Conservation (phyloP, 2,797 vertebrate species). For the Myotis myotis region DNA sequence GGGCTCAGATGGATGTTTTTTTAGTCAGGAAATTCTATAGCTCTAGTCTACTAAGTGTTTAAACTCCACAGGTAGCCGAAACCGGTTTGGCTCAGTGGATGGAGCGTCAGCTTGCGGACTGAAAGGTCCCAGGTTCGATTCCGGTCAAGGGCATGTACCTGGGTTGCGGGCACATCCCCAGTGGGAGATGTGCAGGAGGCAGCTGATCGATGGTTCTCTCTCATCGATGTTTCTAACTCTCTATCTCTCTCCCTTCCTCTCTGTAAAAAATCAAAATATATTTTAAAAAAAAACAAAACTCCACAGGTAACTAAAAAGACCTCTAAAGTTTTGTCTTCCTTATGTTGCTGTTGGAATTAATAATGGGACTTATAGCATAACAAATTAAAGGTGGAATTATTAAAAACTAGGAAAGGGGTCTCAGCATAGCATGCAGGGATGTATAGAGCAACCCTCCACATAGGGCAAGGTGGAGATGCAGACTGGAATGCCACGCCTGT, state of each 20-base stretch:
- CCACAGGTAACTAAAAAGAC: neutral
- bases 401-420: neutral
- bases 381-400: neutral
- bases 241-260: too few species aligned
- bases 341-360: neutral
- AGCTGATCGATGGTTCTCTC: too few species aligned
- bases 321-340: neutral
- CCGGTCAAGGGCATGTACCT: too few species aligned
- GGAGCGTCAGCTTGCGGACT: too few species aligned
- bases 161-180: too few species aligned
- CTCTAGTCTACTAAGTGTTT: neutral
- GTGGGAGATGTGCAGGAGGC: too few species aligned
- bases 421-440: neutral
- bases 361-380: neutral
- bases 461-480: neutral
- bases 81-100: too few species aligned
- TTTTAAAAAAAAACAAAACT: too few species aligned
- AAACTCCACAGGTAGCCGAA: neutral
- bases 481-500: neutral
- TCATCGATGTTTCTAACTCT: too few species aligned
- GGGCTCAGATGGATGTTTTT: neutral
- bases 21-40: neutral
- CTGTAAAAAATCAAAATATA: too few species aligned
- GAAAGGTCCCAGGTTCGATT: too few species aligned
- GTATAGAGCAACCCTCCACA: neutral